Evolutionary conservation across 2,888 invertebrate genomes (phyloP).

Genomic region (Caenorhabditis doughertyi): DNA sequence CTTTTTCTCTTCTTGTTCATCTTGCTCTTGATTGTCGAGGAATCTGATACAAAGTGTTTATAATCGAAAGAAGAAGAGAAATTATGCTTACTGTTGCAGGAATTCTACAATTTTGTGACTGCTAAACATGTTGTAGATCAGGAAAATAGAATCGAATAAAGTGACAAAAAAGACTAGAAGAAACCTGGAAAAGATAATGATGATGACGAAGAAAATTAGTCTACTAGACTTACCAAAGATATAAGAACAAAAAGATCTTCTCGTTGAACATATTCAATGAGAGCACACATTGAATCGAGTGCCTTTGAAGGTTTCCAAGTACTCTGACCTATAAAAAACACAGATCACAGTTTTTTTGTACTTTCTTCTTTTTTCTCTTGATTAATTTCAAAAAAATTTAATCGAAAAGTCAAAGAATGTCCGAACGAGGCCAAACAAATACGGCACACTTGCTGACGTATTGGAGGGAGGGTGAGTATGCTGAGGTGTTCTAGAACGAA

Average conservation of each 20-base stretch:
- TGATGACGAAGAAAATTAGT: not conserved
- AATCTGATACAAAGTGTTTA: too few relatives aligned
- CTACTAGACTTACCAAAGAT: conserved; percentile 70
- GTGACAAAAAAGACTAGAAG: conserved; percentile 65
- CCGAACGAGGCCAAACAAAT: conserved; percentile 25
- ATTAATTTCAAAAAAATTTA: too few relatives aligned
- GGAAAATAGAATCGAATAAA: conserved; percentile 42
- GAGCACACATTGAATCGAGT: conserved; percentile 76
- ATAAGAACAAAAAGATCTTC: conserved; percentile 80
- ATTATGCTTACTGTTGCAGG: conserved; percentile 41
- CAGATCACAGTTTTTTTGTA: conserved; percentile 29
- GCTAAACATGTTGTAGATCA: conserved; percentile 59
- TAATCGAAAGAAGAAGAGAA: not conserved
- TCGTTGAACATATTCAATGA: conserved; percentile 81
- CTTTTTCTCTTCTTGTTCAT: conserved; percentile 43
- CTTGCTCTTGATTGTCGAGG: conserved; percentile 59
- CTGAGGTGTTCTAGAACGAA: conserved; percentile 1
- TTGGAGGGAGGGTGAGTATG: not conserved
- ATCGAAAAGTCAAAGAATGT: conserved; percentile 58
- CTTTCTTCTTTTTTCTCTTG: conserved; percentile 11
- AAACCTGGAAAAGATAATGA: conserved; percentile 45
- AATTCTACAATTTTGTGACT: conserved; percentile 50
- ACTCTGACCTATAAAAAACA: conserved; percentile 66
- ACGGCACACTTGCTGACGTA: not conserved
- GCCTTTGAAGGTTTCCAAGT: conserved; percentile 71